These are phyloP conservation scores for Loxodonta africana DNA, from an alignment of 2,113 vertebrate genomes.

Conservation along the genomic window DNA sequence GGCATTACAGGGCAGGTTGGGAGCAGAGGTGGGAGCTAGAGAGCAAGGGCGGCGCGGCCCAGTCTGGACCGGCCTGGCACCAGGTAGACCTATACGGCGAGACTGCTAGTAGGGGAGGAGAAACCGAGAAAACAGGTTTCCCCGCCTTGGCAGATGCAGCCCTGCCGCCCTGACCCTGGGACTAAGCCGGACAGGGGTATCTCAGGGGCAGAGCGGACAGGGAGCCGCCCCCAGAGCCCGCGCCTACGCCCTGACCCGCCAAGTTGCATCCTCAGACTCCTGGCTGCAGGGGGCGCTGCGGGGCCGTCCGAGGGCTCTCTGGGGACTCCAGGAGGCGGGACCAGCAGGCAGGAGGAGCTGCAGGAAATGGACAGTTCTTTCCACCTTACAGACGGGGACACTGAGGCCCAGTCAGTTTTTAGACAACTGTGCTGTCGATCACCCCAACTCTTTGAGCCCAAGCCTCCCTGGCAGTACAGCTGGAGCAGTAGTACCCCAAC, in stretches of 20 bases:
- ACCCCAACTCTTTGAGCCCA: not conserved
- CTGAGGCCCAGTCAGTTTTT: not conserved
- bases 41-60: not conserved
- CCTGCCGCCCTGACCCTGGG: not conserved
- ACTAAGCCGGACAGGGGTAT: not conserved
- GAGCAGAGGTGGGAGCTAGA: not conserved
- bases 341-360: not conserved
- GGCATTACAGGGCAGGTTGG: not conserved
- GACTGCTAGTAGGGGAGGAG: conserved; percentile 46
- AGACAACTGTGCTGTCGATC: not conserved
- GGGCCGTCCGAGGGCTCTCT: not conserved
- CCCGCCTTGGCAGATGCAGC: conserved; percentile 31
- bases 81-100: not conserved
- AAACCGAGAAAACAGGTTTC: conserved; percentile 82
- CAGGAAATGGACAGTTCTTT: not conserved
- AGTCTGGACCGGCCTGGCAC: conserved; percentile 9
- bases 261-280: not conserved
- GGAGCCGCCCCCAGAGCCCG: too few species aligned
- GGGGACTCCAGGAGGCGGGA: not conserved
- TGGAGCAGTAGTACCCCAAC: not conserved
- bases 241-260: too few species aligned
- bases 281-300: not conserved
- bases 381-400: not conserved
- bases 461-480: not conserved
- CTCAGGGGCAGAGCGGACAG: not conserved